Evolutionary conservation across 2,888 invertebrate genomes (phyloP).

Genomic region (Conops quadrifasciatus): DNA sequence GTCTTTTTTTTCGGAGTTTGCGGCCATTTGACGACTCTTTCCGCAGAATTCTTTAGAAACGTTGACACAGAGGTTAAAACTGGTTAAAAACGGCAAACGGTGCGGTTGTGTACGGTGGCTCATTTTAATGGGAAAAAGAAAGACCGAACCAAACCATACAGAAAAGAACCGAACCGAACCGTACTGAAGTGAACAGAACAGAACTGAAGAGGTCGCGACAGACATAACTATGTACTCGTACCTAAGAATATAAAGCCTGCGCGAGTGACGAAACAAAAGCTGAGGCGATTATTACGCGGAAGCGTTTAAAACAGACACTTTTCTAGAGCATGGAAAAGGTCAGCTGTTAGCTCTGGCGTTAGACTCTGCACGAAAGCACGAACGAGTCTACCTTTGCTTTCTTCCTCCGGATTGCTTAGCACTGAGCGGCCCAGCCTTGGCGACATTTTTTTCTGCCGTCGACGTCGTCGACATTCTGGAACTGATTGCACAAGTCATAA

Average conservation of each 20-base stretch:
- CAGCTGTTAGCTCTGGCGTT: conserved; percentile 10
- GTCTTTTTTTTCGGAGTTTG: conserved; percentile 23
- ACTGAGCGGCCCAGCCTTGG: too few species aligned
- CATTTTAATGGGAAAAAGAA: conserved; percentile 23
- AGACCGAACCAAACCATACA: background rate
- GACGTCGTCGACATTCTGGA: too few species aligned
- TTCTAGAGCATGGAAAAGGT: conserved; percentile 42
- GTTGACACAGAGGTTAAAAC: background rate
- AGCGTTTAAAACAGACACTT: background rate
- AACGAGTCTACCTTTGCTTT: too few species aligned
- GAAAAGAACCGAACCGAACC: background rate
- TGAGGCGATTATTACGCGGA: background rate
- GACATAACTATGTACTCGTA: too few species aligned
- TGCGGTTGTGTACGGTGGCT: background rate
- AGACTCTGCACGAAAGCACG: background rate
- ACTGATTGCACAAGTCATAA: background rate
- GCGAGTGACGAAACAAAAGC: background rate
- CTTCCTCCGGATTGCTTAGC: too few species aligned
- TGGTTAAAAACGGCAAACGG: background rate
- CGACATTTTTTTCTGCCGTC: background rate
- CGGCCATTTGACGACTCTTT: conserved; percentile 28
- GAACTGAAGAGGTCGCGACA: background rate
- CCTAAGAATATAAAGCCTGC: background rate
- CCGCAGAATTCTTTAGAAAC: conserved; percentile 26
- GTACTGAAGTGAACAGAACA: background rate